Evolutionary conservation across 2,888 invertebrate species (phyloP).

Genomic region (Cosmorhoe ocellata): DNA sequence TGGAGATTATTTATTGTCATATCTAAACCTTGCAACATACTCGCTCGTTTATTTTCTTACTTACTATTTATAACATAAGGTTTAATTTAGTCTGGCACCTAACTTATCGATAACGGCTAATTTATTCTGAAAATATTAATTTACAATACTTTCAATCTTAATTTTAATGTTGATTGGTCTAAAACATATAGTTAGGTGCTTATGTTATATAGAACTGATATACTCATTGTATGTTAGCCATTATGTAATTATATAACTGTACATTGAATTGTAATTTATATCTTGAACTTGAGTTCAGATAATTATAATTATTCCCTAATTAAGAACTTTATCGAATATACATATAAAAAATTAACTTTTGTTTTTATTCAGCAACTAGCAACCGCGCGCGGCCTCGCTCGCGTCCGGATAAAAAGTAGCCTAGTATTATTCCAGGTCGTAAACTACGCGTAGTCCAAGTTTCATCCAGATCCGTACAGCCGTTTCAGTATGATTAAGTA

Average conservation of each 20-base stretch:
- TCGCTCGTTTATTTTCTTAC: conserved; percentile 1
- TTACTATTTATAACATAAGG: not conserved
- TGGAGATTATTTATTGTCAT: conserved; percentile 14
- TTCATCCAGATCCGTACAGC: too few species aligned
- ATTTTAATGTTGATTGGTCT: conserved; percentile 1
- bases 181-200: conserved; percentile 21
- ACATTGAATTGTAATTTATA: conserved; percentile 66
- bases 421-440: too few species aligned
- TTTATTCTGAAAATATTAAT: not conserved
- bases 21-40: conserved; percentile 6
- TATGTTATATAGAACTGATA: conserved; percentile 21
- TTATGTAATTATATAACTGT: conserved; percentile 63
- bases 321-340: conserved; percentile 65
- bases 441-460: too few species aligned
- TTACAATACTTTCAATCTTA: conserved; percentile 4
- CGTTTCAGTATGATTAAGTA: too few species aligned
- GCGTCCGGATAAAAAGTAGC: too few species aligned
- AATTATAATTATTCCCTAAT: conserved; percentile 51
- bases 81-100: conserved; percentile 5
- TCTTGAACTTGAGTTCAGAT: conserved; percentile 61
- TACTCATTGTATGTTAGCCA: conserved; percentile 48
- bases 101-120: not conserved
- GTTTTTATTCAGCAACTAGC: not conserved
- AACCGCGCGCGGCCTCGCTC: too few species aligned
- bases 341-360: conserved; percentile 29